phyloP scores from a whole-genome alignment of 30 jellyfish, hydroid and myxozoan species.

The Chironex yamaguchii region DNA sequence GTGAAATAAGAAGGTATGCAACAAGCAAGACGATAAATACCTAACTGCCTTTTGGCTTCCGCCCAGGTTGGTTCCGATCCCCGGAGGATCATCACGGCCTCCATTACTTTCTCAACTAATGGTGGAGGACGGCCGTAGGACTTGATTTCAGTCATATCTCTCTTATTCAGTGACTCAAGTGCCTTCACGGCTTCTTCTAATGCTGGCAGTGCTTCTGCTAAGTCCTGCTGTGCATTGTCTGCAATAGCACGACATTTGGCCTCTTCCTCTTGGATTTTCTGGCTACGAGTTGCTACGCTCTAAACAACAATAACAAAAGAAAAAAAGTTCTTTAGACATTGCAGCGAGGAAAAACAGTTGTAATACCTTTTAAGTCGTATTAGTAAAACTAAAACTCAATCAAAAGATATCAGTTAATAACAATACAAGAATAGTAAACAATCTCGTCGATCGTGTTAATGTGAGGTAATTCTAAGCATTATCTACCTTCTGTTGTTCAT shows the following conservation, averaged over 20 bases:
- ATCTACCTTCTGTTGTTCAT: slow-evolving; percentile 94
- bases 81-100: slow-evolving; percentile 90
- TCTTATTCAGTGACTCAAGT: slow-evolving; percentile 89
- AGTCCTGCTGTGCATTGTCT: slow-evolving; percentile 90
- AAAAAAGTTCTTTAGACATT: background rate
- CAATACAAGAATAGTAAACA: no score
- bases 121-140: slow-evolving; percentile 98
- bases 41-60: slow-evolving; percentile 87
- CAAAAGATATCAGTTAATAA: no score
- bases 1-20: no score
- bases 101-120: slow-evolving; percentile 91
- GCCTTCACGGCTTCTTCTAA: slow-evolving; percentile 93
- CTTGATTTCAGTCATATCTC: slow-evolving; percentile 96
- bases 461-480: no score
- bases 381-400: background rate
- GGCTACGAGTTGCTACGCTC: slow-evolving; percentile 95
- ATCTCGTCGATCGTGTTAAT: no score
- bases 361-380: no score
- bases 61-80: slow-evolving; percentile 98
- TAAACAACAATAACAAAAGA: slow-evolving; percentile 8
- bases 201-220: slow-evolving; percentile 95
- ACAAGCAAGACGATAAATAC: slow-evolving; percentile 46
- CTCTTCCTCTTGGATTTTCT: slow-evolving; percentile 91
- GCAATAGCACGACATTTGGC: slow-evolving; percentile 93
- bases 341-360: no score